Conservation (phyloP, 2,113 vertebrate genomes). For the Ammodytes dubius region DNA sequence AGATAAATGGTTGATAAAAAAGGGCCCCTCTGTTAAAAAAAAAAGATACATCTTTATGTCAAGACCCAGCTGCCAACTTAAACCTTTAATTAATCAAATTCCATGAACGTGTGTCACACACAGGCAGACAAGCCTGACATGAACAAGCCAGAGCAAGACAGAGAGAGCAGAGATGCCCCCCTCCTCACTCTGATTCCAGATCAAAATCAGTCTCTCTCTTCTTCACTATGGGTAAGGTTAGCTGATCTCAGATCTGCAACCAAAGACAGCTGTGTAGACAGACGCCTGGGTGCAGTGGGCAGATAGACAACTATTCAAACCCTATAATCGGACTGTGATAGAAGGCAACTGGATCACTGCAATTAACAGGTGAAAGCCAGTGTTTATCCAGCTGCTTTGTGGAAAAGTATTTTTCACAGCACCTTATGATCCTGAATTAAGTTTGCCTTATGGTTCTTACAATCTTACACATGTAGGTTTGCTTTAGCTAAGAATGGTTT, state of each 20-base stretch:
- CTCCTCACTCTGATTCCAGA: conserved; percentile 36
- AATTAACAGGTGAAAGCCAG: conserved; percentile 67
- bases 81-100: conserved; percentile 82
- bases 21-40: conserved; percentile 8
- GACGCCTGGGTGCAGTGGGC: background rate
- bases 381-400: conserved; percentile 60
- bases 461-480: conserved; percentile 3
- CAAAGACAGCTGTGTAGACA: background rate
- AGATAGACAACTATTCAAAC: conserved; percentile 32
- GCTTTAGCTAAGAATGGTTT: background rate
- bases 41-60: conserved; percentile 68
- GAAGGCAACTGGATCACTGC: conserved; percentile 64
- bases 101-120: conserved; percentile 67
- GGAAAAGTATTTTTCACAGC: conserved; percentile 60
- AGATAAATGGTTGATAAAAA: conserved; percentile 26
- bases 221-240: background rate
- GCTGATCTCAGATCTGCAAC: conserved; percentile 41
- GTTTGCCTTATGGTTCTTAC: conserved; percentile 21
- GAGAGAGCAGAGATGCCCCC: background rate
- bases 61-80: conserved; percentile 48
- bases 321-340: conserved; percentile 64
- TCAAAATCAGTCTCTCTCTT: conserved; percentile 15
- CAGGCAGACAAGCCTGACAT: conserved; percentile 18
- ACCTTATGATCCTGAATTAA: conserved; percentile 18
- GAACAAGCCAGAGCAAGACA: conserved; percentile 64